Evolutionary conservation across 2,797 vertebrate genomes (phyloP).

Genomic region (Rhinoraja longicauda): DNA sequence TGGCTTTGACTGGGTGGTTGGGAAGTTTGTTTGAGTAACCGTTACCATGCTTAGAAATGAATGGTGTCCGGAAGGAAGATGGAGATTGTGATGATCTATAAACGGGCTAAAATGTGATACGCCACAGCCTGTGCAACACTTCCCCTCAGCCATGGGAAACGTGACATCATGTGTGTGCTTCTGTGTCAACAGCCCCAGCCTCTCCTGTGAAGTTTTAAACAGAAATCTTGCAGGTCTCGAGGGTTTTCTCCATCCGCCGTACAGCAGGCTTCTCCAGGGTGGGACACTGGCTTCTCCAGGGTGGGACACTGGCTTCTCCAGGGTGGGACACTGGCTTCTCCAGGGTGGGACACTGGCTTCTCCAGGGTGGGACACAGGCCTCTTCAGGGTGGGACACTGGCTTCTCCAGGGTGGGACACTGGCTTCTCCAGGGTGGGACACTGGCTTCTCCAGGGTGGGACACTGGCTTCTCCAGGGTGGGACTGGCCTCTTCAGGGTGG

Average conservation of each 20-base stretch:
- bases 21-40: neutral
- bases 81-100: neutral
- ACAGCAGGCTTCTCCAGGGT: too few relatives aligned
- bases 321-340: too few relatives aligned
- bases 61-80: slow-evolving; percentile 9
- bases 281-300: neutral
- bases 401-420: too few relatives aligned
- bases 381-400: too few relatives aligned
- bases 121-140: neutral
- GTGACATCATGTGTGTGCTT: neutral
- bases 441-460: too few relatives aligned
- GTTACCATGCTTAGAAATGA: neutral
- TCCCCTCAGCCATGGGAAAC: neutral
- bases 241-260: neutral
- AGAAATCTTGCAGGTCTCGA: neutral
- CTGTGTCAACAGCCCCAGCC: neutral
- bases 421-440: too few relatives aligned
- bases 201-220: neutral
- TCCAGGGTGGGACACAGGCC: too few relatives aligned
- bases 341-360: too few relatives aligned
- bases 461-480: too few relatives aligned
- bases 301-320: too few relatives aligned
- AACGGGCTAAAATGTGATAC: neutral
- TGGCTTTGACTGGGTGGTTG: too few relatives aligned
- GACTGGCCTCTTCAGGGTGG: too few relatives aligned